Base-by-base conservation (phyloP, 2,797 vertebrate species). In the Leptoclinus maculatus region DNA sequence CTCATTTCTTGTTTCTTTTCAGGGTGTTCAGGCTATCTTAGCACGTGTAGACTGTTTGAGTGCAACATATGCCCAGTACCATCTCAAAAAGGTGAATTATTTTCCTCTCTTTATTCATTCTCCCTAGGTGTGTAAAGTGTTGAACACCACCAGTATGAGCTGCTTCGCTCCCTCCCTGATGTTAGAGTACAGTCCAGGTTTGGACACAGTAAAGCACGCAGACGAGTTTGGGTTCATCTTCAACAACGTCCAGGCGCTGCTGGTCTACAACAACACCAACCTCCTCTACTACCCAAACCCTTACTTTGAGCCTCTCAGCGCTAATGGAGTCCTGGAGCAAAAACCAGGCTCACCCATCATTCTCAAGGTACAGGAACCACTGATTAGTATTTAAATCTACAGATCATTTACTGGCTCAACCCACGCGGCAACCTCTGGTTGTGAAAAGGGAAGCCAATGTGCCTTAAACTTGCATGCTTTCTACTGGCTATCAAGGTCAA, bases 141-240 rank as follows among this genome's bases (percentile, higher is more conserved):
- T 98, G 80, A 99, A 99, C 41, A 91, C 95, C 71, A 99, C 97
- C 7, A 96, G 92, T 0, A 96, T 99, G 92, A 96, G 95, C 67
- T 99, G 98, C 88, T 95, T 97, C 11, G 97, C 98, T 0, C 98
- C 98, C 0, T 96, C 98, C 0, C 95, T 99, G 83, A 93, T 90
- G 58, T 69, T 94, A 0, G 97, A 99, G 80, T 97, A 97, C 91
- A 94, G 91, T 0, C 96, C 97, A 0, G 95, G 96, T 10, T 85
- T 96, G 88, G 98, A 99, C 16, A 87, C 97, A 0, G 96, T 97
- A 7, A 98, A 98, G 84, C 96, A 98, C 0, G 97, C 98, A 0
- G 98, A 99, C 0, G 98, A 99, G 94, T 97, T 99, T 4, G 98
- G 98, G 1, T 99, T 99, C 71, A 95, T 99, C 92, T 99, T 99